phyloP scores from a whole-genome alignment of 1,140 invertebrate genomes.

The Drosophila novamexicana region DNA sequence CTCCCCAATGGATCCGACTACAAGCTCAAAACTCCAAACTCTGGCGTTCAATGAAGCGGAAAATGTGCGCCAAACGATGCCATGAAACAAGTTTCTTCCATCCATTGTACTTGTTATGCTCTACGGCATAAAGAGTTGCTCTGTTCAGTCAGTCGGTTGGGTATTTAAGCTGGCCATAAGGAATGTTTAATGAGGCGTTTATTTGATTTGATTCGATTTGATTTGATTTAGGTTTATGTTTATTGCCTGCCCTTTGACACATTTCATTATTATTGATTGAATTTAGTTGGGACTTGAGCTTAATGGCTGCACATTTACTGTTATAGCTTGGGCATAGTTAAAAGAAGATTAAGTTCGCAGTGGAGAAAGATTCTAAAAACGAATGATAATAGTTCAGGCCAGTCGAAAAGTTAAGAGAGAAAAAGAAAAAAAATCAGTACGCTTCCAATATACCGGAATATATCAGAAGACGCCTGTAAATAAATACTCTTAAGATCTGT shows the following conservation, averaged over 20 bases:
- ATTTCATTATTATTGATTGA: slow-evolving; percentile 7
- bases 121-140: slow-evolving; percentile 27
- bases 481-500: no score
- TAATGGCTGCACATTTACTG: not conserved
- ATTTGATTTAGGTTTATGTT: not conserved
- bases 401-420: no score
- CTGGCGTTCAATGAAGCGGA: slow-evolving; percentile 75
- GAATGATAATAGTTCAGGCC: no score
- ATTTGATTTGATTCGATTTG: slow-evolving; percentile 28
- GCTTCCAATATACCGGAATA: no score
- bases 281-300: not conserved
- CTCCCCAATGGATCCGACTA: slow-evolving; percentile 7
- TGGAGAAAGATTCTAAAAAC: no score
- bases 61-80: slow-evolving; percentile 77
- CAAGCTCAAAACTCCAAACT: slow-evolving; percentile 41
- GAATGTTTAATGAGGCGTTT: slow-evolving; percentile 20
- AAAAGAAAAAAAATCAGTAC: no score
- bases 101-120: slow-evolving; percentile 34
- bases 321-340: not conserved
- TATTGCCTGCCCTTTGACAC: slow-evolving; percentile 9
- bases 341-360: not conserved
- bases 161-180: slow-evolving; percentile 4
- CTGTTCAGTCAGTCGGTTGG: slow-evolving; percentile 14
- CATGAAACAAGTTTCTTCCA: slow-evolving; percentile 70
- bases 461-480: no score